Evolutionary conservation across 2,888 invertebrate species (phyloP).

Genomic region (Beris chalybata): DNA sequence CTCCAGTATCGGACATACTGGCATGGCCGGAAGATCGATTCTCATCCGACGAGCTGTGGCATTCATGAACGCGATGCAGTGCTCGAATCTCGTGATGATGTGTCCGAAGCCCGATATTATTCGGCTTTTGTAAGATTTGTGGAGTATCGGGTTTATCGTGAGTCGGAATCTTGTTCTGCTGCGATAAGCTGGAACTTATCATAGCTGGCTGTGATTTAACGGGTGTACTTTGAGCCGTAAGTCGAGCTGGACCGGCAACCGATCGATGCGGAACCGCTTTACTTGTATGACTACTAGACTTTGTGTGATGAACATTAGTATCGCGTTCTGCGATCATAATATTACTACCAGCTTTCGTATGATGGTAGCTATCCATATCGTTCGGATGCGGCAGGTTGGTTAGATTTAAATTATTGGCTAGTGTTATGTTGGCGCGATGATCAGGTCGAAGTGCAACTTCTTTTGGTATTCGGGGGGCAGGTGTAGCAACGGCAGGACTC

Average conservation of each 20-base stretch:
- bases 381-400: conserved; percentile 15
- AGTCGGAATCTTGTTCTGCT: conserved; percentile 37
- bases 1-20: conserved; percentile 90
- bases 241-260: conserved; percentile 60
- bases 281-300: conserved; percentile 37
- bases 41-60: conserved; percentile 85
- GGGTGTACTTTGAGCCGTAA: conserved; percentile 65
- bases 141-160: conserved; percentile 1
- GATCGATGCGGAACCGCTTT: conserved; percentile 51
- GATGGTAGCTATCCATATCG: conserved; percentile 20
- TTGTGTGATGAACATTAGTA: conserved; percentile 27
- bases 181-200: conserved; percentile 58
- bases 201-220: conserved; percentile 64
- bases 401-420: conserved; percentile 36
- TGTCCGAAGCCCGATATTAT: conserved; percentile 46
- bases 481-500: conserved; percentile 52
- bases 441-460: conserved; percentile 52
- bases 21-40: conserved; percentile 91
- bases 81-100: conserved; percentile 55
- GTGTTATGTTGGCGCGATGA: conserved; percentile 34
- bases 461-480: conserved; percentile 53
- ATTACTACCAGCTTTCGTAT: conserved; percentile 19
- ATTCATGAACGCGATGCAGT: conserved; percentile 66
- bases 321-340: conserved; percentile 42
- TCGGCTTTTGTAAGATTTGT: conserved; percentile 41